These are phyloP conservation scores for Drosophila watanabei DNA, from an alignment of 1,140 invertebrate species.

Conservation along the genomic window DNA sequence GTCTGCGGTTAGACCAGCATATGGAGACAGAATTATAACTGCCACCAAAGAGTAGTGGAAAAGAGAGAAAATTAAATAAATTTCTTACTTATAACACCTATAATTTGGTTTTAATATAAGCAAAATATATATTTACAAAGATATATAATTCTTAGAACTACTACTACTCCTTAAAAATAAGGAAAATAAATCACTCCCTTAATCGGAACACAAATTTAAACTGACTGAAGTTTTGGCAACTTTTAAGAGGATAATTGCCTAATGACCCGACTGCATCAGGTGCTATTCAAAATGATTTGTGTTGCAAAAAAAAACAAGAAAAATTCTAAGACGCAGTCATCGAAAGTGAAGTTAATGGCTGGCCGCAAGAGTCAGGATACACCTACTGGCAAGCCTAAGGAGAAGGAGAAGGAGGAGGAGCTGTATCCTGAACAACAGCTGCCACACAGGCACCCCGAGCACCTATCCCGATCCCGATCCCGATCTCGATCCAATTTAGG, in stretches of 20 bases:
- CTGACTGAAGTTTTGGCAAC: constrained; percentile 11
- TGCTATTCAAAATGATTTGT: constrained; percentile 65
- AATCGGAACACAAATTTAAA: background rate
- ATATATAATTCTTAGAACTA: too few relatives aligned
- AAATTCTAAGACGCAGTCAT: constrained; percentile 21
- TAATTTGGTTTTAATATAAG: background rate
- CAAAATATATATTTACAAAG: background rate
- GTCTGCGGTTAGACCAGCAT: constrained; percentile 49
- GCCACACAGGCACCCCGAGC: constrained; percentile 39
- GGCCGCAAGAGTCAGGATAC: constrained; percentile 67
- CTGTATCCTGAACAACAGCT: constrained; percentile 65
- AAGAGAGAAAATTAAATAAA: background rate
- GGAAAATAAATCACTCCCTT: background rate
- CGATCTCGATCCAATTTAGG: constrained; percentile 81
- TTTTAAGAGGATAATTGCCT: constrained; percentile 59
- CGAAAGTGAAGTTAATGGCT: constrained; percentile 65
- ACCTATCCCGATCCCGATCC: constrained; percentile 51
- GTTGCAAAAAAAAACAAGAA: constrained; percentile 45
- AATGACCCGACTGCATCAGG: constrained; percentile 69
- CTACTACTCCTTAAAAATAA: too few relatives aligned
- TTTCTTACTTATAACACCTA: background rate
- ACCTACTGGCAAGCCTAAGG: constrained; percentile 11
- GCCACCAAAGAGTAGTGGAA: background rate
- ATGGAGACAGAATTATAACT: constrained; percentile 26
- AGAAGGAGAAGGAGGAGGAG: background rate